phyloP scores from a whole-genome alignment of 1,140 invertebrate genomes.

The Halotydeus destructor region DNA sequence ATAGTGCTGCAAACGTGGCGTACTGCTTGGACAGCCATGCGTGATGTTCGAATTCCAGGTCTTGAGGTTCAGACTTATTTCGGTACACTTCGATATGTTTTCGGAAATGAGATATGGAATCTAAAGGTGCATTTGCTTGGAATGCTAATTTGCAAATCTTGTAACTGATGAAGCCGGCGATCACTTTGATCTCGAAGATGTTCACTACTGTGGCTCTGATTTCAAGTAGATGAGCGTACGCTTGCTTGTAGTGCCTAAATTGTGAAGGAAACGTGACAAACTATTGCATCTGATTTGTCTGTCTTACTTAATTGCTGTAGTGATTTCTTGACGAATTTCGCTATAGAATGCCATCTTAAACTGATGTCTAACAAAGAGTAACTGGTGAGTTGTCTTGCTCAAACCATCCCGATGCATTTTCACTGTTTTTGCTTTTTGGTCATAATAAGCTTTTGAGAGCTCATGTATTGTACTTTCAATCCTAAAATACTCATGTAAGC shows the following conservation, averaged over 20 bases:
- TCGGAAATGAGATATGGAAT: constrained; percentile 80
- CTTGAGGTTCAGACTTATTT: constrained; percentile 44
- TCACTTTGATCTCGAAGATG: constrained; percentile 71
- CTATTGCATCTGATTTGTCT: neutral
- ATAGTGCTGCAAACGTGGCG: constrained; percentile 64
- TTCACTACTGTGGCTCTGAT: constrained; percentile 70
- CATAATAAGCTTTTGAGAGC: constrained; percentile 74
- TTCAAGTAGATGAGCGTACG: constrained; percentile 69
- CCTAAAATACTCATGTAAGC: too few relatives aligned
- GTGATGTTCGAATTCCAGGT: constrained; percentile 79
- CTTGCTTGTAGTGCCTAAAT: constrained; percentile 69
- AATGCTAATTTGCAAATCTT: constrained; percentile 75
- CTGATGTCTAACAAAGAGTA: constrained; percentile 79
- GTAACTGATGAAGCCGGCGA: constrained; percentile 88
- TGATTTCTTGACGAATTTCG: constrained; percentile 73
- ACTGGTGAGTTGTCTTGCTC: constrained; percentile 73
- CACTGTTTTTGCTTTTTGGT: constrained; percentile 60
- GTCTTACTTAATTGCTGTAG: constrained; percentile 61
- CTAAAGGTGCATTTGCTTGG: constrained; percentile 59
- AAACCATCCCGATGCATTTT: constrained; percentile 72
- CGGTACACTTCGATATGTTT: constrained; percentile 74
- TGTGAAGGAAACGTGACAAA: constrained; percentile 6
- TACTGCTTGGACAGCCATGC: constrained; percentile 88
- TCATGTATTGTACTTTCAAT: constrained; percentile 84
- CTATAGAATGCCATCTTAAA: constrained; percentile 94